Percentiles rank a stretch among this genome's conserved stretches.
phyloP scores from a whole-genome alignment of 2,797 vertebrate species.

The Chrosomus eos region DNA sequence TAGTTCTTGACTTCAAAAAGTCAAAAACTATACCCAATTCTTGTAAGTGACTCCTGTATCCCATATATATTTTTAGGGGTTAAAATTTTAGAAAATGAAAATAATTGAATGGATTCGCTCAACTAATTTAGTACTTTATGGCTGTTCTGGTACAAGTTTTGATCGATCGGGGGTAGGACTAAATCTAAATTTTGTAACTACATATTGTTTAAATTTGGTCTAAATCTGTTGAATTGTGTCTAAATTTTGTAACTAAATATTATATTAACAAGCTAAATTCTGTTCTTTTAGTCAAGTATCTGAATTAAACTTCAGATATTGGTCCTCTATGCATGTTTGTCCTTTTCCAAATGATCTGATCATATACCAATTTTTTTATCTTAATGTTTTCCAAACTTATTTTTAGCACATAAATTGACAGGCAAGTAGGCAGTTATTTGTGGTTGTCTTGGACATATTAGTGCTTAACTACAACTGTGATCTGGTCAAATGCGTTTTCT shows the following conservation, averaged over 20 bases:
- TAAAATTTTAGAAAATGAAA: background rate
- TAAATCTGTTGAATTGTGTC: too few relatives aligned
- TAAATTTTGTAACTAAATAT: too few relatives aligned
- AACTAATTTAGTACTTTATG: background rate
- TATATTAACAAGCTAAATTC: background rate
- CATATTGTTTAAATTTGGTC: too few relatives aligned
- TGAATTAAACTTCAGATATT: background rate
- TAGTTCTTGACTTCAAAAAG: background rate
- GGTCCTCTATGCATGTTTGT: background rate
- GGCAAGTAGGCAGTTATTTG: background rate
- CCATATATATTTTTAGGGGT: background rate
- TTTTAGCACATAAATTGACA: background rate
- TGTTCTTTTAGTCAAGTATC: background rate
- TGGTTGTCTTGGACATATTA: background rate
- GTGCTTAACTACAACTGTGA: background rate
- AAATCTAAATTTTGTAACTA: too few relatives aligned
- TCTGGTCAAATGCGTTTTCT: background rate
- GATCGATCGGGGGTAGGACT: background rate
- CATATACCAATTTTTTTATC: too few relatives aligned
- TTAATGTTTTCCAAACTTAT: too few relatives aligned
- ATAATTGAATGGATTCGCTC: background rate
- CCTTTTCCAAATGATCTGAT: background rate
- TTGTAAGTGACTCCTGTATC: background rate
- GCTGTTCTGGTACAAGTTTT: background rate
- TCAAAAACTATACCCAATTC: background rate